A percentile compares a stretch with the other conserved stretches of the same genome.
These are phyloP conservation scores for Pristionchus japonicus DNA, from an alignment of 2,888 invertebrate species.

Conservation along the genomic window DNA sequence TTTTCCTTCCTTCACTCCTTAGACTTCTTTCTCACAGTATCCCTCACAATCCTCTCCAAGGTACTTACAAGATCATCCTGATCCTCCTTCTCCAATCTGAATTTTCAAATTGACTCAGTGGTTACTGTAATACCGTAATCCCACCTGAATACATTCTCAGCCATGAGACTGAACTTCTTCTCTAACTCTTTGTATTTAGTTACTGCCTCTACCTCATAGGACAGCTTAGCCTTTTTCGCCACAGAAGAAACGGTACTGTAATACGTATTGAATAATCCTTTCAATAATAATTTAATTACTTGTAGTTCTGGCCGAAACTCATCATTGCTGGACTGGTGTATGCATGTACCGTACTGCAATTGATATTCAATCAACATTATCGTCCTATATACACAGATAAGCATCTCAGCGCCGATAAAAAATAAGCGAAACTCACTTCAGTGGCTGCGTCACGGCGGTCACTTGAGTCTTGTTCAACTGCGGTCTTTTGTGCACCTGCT, in stretches of 20 bases:
- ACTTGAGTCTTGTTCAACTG: not conserved
- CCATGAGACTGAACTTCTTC: not conserved
- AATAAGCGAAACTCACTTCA: not conserved
- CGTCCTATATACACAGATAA: too few relatives aligned
- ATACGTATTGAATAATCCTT: too few relatives aligned
- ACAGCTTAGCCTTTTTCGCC: not conserved
- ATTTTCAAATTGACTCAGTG: not conserved
- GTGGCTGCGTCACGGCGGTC: not conserved
- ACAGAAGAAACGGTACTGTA: not conserved
- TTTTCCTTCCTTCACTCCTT: not conserved
- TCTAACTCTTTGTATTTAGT: not conserved
- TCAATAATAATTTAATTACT: too few relatives aligned
- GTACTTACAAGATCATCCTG: not conserved
- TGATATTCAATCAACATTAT: too few relatives aligned
- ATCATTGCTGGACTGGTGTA: too few relatives aligned
- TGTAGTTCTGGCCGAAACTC: too few relatives aligned
- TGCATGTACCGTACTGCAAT: too few relatives aligned
- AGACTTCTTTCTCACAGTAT: not conserved
- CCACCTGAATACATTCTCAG: not conserved
- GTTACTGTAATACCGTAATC: not conserved
- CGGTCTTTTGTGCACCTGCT: not conserved
- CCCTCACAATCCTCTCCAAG: not conserved
- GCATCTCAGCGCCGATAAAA: too few relatives aligned
- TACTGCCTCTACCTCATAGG: not conserved
- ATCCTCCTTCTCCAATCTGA: not conserved